These are phyloP conservation scores for Lomographa bimaculata DNA, from an alignment of 2,888 invertebrate species.

Conservation along the genomic window DNA sequence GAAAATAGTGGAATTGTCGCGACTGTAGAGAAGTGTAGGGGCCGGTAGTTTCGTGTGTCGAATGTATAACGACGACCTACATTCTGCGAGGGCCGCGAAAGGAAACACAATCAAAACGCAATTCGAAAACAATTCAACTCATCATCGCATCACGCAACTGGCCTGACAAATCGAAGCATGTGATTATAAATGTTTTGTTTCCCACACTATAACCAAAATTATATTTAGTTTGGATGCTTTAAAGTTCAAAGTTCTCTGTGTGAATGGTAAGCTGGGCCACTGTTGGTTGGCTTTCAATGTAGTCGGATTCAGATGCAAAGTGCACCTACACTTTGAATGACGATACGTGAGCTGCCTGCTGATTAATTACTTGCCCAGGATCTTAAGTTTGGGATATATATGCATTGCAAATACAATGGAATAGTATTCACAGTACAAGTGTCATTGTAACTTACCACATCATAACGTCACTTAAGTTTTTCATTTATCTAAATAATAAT, in stretches of 20 bases:
- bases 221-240: background rate
- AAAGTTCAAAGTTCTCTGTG: constrained; percentile 16
- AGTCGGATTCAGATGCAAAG: constrained; percentile 36
- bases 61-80: constrained; percentile 65
- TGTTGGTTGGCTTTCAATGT: constrained; percentile 33
- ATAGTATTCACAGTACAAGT: too few relatives aligned
- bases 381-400: constrained; percentile 12
- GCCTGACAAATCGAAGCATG: constrained; percentile 45
- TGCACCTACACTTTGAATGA: constrained; percentile 40
- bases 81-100: constrained; percentile 55
- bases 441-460: too few relatives aligned
- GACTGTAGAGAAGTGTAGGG: constrained; percentile 43
- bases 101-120: constrained; percentile 73
- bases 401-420: background rate
- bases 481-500: too few relatives aligned
- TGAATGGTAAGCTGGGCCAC: constrained; percentile 16
- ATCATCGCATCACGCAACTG: constrained; percentile 59
- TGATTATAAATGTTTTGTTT: constrained; percentile 29
- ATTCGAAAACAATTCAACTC: constrained; percentile 68
- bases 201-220: background rate
- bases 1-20: constrained; percentile 8
- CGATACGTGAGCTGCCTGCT: constrained; percentile 43
- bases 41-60: constrained; percentile 57
- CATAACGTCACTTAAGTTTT: too few relatives aligned
- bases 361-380: constrained; percentile 45